Evolutionary conservation across 2,797 vertebrate genomes (phyloP), one percentile per base, ranked within the genome.

Genomic region (Eleutherodactylus coqui): DNA sequence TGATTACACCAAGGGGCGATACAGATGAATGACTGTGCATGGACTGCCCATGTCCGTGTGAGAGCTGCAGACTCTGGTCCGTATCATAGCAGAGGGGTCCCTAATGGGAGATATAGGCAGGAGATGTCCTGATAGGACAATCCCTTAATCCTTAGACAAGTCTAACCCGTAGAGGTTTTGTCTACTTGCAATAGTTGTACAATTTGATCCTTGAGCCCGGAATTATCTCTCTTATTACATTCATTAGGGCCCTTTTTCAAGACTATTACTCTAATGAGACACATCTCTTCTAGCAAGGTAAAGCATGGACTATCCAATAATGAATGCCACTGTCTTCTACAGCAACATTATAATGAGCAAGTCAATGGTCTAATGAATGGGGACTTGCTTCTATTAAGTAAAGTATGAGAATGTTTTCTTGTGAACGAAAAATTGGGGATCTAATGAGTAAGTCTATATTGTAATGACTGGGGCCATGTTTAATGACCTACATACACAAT

Each of bases 401-500:
- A 73, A 55, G 79, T 82, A 55, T 53, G 34, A 51, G 62, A 24
- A 58, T 55, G 79, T 82, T 70, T 70, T 75, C 21, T 69, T 51
- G 32, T 75, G 62, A 58, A 41, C 16, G 77, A 75, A n/a, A n/a
- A n/a, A 45, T 64, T 73, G 70, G 69, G 13, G 77, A 62, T 45
- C 79, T 76, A 76, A 81, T 76, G 70, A 64, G 69, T 38, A 16
- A 13, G 70, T 49, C 70, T 79, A 58, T 80, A 73, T n/a, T 38
- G 32, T 86, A 75, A 81, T 82, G 79, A 67, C 53, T 53, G 43
- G 60, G 32, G 8, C 51, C 36, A 72, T 29, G 38, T 64, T 43
- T 75, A 86, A 81, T 81, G 78, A 47, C 49, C 70, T 43, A 49
- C 17, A 80, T 81, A 75, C 5, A 72, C n/a, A 38, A 62, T 62